Conservation (phyloP, 2,797 vertebrate genomes). For the Zenarchopterus dispar region DNA sequence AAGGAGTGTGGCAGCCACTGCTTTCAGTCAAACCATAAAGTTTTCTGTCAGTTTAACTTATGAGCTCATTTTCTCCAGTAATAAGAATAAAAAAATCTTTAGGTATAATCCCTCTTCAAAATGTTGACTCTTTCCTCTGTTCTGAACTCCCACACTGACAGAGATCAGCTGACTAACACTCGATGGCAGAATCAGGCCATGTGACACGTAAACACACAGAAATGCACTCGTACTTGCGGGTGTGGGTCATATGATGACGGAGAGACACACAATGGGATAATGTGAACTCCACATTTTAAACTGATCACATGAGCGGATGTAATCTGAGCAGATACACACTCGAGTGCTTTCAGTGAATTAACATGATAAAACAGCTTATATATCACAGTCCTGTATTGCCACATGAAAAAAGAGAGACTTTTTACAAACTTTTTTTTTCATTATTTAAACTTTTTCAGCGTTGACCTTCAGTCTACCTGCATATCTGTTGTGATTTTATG, state of each 20-base stretch:
- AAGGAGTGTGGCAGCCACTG: not conserved
- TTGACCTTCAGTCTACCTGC: not conserved
- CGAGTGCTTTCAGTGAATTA: constrained; percentile 31
- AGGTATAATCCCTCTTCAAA: constrained; percentile 4
- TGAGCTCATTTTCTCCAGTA: not conserved
- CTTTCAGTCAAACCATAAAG: not conserved
- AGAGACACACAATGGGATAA: constrained; percentile 64
- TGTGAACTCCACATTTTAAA: constrained; percentile 43
- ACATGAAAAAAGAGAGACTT: not conserved
- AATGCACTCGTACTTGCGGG: constrained; percentile 47
- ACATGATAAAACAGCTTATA: constrained; percentile 9
- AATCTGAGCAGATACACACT: constrained; percentile 47
- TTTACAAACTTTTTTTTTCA: constrained; percentile 2
- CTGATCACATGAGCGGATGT: constrained; percentile 57
- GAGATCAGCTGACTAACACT: constrained; percentile 73
- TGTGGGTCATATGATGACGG: constrained; percentile 70
- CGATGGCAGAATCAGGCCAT: constrained; percentile 69
- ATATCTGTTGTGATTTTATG: not conserved
- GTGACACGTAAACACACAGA: constrained; percentile 61
- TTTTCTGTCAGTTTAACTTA: not conserved
- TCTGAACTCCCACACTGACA: constrained; percentile 28
- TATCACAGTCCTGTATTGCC: not conserved
- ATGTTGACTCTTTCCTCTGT: constrained; percentile 22
- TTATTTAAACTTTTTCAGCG: not conserved
- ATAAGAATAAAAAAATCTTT: no score